Evolutionary conservation across 2,113 vertebrate species (phyloP).

Genomic region (Macrotus californicus): DNA sequence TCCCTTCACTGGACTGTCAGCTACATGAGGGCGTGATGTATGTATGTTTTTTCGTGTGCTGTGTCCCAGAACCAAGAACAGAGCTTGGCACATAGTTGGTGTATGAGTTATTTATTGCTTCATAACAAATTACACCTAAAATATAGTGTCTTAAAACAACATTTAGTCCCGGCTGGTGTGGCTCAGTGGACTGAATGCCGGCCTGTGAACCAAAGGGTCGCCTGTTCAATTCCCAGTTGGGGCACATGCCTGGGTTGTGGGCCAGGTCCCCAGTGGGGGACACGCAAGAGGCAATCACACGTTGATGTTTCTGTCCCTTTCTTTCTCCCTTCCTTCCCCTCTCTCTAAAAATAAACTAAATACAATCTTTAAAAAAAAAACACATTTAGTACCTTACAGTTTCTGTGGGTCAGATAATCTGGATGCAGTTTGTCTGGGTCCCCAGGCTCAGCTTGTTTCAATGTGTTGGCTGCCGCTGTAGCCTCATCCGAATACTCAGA

Average conservation of each 20-base stretch:
- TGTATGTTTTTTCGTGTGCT: neutral
- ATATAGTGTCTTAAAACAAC: neutral
- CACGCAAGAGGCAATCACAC: no score
- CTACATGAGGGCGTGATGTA: neutral
- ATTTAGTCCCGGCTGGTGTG: neutral
- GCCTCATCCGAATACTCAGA: neutral
- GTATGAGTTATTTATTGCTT: neutral
- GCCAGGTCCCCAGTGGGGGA: no score
- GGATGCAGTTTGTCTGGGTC: neutral
- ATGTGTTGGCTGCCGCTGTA: rapidly evolving
- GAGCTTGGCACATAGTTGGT: neutral
- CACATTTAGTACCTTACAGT: neutral
- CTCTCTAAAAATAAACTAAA: no score
- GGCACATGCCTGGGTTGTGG: no score
- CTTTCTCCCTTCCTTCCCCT: no score
- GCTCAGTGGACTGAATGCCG: no score
- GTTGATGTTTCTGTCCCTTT: no score
- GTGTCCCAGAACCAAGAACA: neutral
- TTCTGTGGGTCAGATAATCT: no score
- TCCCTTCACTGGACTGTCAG: neutral
- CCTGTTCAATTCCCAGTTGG: no score
- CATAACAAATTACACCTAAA: neutral
- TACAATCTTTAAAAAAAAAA: no score
- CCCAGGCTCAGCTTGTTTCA: neutral
- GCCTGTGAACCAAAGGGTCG: no score